Evolutionary conservation across 2,113 vertebrate species (phyloP).

Genomic region (Callopanchax toddi): DNA sequence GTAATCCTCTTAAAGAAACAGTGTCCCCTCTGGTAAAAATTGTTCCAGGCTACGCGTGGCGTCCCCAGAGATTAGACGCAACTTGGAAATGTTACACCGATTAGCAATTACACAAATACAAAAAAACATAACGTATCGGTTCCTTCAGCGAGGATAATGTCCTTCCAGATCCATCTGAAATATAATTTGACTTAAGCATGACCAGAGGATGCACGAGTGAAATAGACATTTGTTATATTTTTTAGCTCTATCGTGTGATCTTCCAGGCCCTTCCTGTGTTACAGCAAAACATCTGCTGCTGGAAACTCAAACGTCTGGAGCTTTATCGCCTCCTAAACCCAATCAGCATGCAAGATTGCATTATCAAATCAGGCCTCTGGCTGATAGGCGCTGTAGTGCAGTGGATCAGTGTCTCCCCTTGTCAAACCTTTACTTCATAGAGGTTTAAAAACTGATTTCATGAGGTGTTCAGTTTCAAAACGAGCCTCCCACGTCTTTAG

Average conservation of each 20-base stretch:
- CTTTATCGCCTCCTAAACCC: conserved; percentile 67
- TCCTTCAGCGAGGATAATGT: conserved; percentile 38
- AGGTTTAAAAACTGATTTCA: conserved; percentile 60
- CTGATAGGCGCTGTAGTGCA: conserved; percentile 38
- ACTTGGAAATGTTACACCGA: conserved; percentile 67
- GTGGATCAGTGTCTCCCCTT: conserved; percentile 44
- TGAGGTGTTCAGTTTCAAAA: conserved; percentile 59
- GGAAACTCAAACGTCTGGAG: conserved; percentile 60
- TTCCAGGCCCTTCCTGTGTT: conserved; percentile 57
- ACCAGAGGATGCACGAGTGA: conserved; percentile 31
- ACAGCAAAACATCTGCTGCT: conserved; percentile 72
- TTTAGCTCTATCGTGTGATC: conserved; percentile 57
- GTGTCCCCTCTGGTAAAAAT: conserved; percentile 78
- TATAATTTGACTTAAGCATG: conserved; percentile 35
- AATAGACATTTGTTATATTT: conserved; percentile 49
- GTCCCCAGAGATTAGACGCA: conserved; percentile 71
- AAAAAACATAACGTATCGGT: too few species aligned
- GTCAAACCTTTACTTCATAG: conserved; percentile 55
- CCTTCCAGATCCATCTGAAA: conserved; percentile 40
- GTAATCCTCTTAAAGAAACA: conserved; percentile 82
- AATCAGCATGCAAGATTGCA: conserved; percentile 69
- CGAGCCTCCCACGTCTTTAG: conserved; percentile 35
- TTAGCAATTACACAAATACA: conserved; percentile 73
- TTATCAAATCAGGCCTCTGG: conserved; percentile 65
- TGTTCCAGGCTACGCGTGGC: conserved; percentile 59